Conservation (phyloP, 2,113 vertebrate genomes). For the Xerus inauris region DNA sequence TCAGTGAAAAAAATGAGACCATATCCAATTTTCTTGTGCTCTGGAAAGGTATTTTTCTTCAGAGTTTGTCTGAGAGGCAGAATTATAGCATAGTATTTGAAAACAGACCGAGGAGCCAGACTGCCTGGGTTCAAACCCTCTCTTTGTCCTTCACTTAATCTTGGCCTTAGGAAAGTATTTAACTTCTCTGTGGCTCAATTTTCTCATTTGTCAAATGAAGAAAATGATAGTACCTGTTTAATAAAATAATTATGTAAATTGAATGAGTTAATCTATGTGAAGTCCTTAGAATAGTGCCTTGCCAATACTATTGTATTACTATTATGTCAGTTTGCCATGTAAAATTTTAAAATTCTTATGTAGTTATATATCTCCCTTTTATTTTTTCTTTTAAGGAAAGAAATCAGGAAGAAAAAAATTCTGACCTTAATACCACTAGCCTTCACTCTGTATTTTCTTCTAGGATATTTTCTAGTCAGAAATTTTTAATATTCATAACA, state of each 20-base stretch:
- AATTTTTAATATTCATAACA: conserved; percentile 48
- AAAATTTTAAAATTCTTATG: neutral
- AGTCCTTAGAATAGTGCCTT: neutral
- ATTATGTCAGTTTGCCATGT: neutral
- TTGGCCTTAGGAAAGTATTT: neutral
- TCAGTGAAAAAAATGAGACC: neutral
- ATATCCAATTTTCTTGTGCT: neutral
- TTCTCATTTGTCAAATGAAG: conserved; percentile 10
- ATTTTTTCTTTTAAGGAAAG: conserved; percentile 27
- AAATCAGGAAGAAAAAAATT: conserved; percentile 19
- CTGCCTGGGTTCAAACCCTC: neutral
- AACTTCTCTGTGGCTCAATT: neutral
- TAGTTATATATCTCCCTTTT: neutral
- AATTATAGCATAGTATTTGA: neutral
- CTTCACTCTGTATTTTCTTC: neutral
- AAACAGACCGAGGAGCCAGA: neutral
- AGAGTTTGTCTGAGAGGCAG: neutral
- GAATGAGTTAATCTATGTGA: neutral
- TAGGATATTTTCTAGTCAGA: conserved; percentile 33
- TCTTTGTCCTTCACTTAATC: neutral
- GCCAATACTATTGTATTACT: neutral
- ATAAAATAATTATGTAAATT: conserved; percentile 7
- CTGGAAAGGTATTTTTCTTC: conserved; percentile 14
- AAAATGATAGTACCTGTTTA: neutral
- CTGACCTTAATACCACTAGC: neutral